phyloP scores from a whole-genome alignment of 2,888 invertebrate species.

The Cecidostiba fungosa region DNA sequence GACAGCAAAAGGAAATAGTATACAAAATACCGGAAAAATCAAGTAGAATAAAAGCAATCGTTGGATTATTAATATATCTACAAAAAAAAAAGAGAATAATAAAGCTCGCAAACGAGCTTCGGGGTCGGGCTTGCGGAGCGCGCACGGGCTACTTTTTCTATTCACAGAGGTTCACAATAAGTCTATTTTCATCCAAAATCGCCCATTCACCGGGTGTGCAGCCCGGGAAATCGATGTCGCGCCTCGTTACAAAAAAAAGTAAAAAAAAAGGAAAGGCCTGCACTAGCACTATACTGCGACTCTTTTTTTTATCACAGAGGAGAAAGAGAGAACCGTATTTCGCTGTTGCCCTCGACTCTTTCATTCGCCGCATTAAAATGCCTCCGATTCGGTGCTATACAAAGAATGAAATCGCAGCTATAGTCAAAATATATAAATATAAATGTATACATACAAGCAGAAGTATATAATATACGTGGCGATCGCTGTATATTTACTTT shows the following conservation, averaged over 20 bases:
- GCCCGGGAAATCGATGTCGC: conserved; percentile 68
- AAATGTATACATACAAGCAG: conserved; percentile 23
- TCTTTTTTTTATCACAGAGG: conserved; percentile 48
- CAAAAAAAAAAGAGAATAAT: not conserved
- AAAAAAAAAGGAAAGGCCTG: not conserved
- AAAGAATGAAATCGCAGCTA: conserved; percentile 31
- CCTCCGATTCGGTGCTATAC: conserved; percentile 19
- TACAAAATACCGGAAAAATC: not conserved
- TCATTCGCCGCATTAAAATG: conserved; percentile 45
- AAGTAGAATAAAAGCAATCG: not conserved
- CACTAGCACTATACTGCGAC: not conserved
- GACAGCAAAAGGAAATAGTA: not conserved
- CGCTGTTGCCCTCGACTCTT: conserved; percentile 26
- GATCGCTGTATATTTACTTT: not conserved
- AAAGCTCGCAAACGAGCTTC: not conserved
- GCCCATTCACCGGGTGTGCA: conserved; percentile 4
- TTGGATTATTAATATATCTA: not conserved
- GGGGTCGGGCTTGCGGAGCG: not conserved
- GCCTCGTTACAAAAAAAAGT: conserved; percentile 58
- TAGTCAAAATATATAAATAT: conserved; percentile 12
- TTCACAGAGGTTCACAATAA: conserved; percentile 14
- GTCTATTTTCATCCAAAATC: conserved; percentile 43
- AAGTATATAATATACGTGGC: no score
- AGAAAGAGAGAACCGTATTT: conserved; percentile 35
- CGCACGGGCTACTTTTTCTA: conserved; percentile 15